Base-by-base conservation (phyloP, 2,888 invertebrate genomes). In the Hetaerina titia region DNA sequence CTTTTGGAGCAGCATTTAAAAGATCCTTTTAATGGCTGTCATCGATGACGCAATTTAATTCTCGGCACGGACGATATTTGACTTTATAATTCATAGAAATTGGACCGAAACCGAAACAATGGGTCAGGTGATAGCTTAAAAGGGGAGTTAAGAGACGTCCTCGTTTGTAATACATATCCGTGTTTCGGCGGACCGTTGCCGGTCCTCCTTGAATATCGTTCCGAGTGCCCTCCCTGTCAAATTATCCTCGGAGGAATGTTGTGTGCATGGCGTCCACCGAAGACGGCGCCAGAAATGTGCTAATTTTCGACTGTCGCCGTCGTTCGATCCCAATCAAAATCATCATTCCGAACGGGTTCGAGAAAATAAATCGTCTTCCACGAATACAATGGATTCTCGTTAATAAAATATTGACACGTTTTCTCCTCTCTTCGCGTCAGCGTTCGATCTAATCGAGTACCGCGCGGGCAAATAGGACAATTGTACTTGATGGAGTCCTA, bases 81-180 rank as follows among this genome's bases (percentile, higher is more conserved):
- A 81, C 81, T 81, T 81, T 81, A 81, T 81, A 81, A 81, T 81
- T 81, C 81, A 22, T 31, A 25, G 81, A 81, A 81, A 81, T 81
- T 81, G 81, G 81, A 31, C 81, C 11, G n/a, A 81, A 81, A 81
- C 31, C 81, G 31, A 81, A 81, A 81, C 81, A 81, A 81, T 81
- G 81, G 81, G 7, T 31, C 81, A 31, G 81, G 81, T 81, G 81
- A 31, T 81, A 81, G 31, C 81, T 81, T 81, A 22, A 31, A 31
- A 31, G 81, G 81, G 31, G 9, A 13, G 25, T 31, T 31, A 15
- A 13, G 31, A 31, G 31, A 81, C 15, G 31, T 31, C 81, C 81
- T 81, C 81, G 25, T 81, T 81, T 81, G 81, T 81, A 81, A 22
- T 81, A 31, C 81, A 25, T 81, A 31, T 31, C 45, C 13, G 81